phyloP scores from a whole-genome alignment of 2,113 vertebrate species.

The Clarias magur region DNA sequence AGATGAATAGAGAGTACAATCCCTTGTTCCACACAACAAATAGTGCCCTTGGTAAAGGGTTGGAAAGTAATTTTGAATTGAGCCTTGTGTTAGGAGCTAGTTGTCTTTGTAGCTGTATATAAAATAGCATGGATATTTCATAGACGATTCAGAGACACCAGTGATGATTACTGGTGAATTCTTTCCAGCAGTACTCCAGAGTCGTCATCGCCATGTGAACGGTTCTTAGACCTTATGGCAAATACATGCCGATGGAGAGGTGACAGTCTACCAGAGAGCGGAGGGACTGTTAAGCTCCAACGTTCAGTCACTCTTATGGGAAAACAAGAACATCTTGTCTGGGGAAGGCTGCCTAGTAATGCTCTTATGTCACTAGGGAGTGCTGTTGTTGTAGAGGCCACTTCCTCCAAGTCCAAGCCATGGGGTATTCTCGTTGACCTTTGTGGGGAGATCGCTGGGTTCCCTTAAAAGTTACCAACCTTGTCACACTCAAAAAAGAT shows the following conservation, averaged over 20 bases:
- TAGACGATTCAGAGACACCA: no score
- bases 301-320: constrained; percentile 18
- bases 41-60: no score
- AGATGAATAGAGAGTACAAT: no score
- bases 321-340: constrained; percentile 41
- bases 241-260: constrained; percentile 5
- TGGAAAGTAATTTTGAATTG: no score
- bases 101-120: no score
- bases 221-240: constrained; percentile 15
- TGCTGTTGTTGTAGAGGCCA: constrained; percentile 40
- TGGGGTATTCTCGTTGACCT: constrained; percentile 30
- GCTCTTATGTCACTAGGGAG: constrained; percentile 27
- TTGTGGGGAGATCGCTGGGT: constrained; percentile 43
- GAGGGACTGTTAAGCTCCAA: constrained; percentile 38
- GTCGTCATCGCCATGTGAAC: not conserved
- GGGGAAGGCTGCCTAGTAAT: constrained; percentile 26
- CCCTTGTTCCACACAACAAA: no score
- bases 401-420: not conserved
- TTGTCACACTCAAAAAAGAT: no score
- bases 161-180: not conserved
- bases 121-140: no score
- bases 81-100: no score
- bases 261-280: not conserved
- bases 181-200: not conserved
- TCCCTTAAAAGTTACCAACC: constrained; percentile 38